Base-by-base conservation (phyloP, 2,113 vertebrate genomes). In the Rhinolophus ferrumequinum region DNA sequence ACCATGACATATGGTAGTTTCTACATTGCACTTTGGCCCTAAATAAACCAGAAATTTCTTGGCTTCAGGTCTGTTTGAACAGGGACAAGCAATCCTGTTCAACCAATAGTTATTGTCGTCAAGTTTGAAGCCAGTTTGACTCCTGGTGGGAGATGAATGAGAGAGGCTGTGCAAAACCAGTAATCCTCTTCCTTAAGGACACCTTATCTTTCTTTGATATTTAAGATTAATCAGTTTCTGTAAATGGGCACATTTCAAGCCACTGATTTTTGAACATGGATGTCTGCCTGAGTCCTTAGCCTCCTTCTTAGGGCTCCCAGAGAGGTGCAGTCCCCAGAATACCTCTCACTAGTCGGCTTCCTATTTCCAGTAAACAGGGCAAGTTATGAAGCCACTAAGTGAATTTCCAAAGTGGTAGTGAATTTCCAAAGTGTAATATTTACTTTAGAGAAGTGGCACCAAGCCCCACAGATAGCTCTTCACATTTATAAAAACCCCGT, bases 261-360 rank as follows among this genome's bases (percentile, higher is more conserved):
- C 64, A 77, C 6, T 82, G 86, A 80, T 75, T 96, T 96, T 79
- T 64, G 62, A 95, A 76, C 15, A 35, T 28, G 50, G 64, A 54
- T 62, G 44, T 66, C 58, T 50, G 24, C 56, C 38, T 84, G 22
- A 47, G 44, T 79, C 64, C 66, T 76, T 35, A 88, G 41, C 10
- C 26, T 81, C n/a, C 54, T 52, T 62, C 28, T 54, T 26, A 62
- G 6, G 24, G 82, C 66, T 70, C 5, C 24, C 6, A 15, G 66
- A 38, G 73, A 28, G 2, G 9, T 33, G 8, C 21, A 2, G 12
- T 72, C 14, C 1, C 19, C 19, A 86, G 47, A 33, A 10, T 9
- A 38, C 30, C 33, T 81, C 13, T 60, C 33, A 35, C 15, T n/a
- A 95, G 44, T 77, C 58, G 54, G 24, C 52, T 47, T 67, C 38